Percentiles rank a stretch among this genome's conserved stretches.
Conservation (phyloP, 1,140 invertebrate species). For the Anastrepha ludens region DNA sequence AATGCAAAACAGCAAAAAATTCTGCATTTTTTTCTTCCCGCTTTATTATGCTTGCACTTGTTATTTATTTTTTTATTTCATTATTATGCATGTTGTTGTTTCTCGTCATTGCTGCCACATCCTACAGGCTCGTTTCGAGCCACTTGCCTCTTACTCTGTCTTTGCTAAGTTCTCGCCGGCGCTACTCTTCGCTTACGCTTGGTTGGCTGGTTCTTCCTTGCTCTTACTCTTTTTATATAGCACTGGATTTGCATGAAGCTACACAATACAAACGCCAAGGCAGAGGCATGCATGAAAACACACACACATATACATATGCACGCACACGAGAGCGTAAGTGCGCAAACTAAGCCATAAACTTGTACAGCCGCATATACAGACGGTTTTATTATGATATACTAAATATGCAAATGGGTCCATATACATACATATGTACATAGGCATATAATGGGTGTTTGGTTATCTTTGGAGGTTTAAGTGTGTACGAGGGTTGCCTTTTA, state of each 20-base stretch:
- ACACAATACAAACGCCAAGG: neutral
- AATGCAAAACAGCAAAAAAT: slow-evolving; percentile 15
- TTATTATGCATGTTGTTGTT: neutral
- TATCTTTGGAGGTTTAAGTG: too few species aligned
- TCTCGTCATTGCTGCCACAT: neutral
- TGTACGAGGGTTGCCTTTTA: too few species aligned
- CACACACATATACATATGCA: neutral
- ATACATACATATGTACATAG: slow-evolving; percentile 11
- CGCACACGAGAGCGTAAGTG: neutral
- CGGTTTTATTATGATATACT: slow-evolving; percentile 30
- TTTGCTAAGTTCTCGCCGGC: neutral
- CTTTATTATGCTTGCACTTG: neutral
- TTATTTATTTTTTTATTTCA: neutral
- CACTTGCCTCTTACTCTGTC: neutral
- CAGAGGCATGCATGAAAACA: neutral
- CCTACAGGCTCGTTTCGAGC: too few species aligned
- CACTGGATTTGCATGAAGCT: slow-evolving; percentile 44
- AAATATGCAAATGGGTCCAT: slow-evolving; percentile 18
- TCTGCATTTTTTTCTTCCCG: neutral
- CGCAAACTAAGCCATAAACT: slow-evolving; percentile 49
- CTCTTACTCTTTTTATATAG: neutral
- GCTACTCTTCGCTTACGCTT: neutral
- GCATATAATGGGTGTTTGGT: neutral
- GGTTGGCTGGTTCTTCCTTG: neutral
- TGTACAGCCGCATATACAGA: neutral